These are phyloP conservation scores for Epistrophe grossulariae DNA, from an alignment of 2,888 invertebrate species.

Conservation along the genomic window DNA sequence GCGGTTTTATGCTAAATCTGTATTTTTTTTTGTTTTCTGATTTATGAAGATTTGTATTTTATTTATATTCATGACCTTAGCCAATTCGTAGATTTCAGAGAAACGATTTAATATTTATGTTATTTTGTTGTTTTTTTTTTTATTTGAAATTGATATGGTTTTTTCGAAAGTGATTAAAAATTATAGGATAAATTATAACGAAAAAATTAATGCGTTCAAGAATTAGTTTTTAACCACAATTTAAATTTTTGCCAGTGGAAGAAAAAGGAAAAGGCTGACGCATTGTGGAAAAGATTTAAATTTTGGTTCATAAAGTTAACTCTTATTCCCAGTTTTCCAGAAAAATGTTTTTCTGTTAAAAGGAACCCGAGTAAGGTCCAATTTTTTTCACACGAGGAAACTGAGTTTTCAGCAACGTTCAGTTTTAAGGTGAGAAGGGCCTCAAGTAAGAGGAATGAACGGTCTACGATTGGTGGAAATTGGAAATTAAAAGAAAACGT, in stretches of 20 bases:
- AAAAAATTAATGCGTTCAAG: neutral
- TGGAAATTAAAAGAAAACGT: no score
- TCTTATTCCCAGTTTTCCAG: no score
- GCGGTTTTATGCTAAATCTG: conserved; percentile 7
- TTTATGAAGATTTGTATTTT: neutral
- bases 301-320: no score
- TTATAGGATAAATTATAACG: neutral
- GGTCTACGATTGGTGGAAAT: no score
- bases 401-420: no score
- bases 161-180: neutral
- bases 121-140: neutral
- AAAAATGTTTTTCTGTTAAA: no score
- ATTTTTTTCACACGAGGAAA: no score
- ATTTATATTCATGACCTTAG: conserved; percentile 25
- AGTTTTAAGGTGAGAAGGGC: no score
- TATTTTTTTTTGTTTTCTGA: neutral
- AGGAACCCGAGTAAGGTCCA: no score
- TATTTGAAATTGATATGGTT: neutral
- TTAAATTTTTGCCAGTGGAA: neutral
- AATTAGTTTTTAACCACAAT: neutral
- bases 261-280: no score
- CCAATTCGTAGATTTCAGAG: neutral
- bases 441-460: no score
- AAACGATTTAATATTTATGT: neutral
- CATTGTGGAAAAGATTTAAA: no score